phyloP scores from a whole-genome alignment of 2,113 vertebrate genomes.

The Sorex araneus region DNA sequence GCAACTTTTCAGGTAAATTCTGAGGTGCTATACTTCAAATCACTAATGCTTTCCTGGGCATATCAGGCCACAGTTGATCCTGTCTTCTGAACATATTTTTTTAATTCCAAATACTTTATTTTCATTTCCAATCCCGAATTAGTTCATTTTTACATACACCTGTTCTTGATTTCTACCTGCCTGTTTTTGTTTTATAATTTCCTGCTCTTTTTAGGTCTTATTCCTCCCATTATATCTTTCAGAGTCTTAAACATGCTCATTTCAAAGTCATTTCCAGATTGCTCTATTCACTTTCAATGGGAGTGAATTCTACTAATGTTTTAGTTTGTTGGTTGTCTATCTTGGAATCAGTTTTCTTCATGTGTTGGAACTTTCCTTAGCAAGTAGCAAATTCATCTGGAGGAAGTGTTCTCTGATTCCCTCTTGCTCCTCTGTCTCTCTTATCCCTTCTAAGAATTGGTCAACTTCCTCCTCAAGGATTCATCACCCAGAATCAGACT shows the following conservation, averaged over 20 bases:
- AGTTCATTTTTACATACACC: conserved; percentile 1
- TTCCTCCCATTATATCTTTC: conserved; percentile 44
- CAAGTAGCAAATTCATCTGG: neutral
- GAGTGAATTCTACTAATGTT: conserved; percentile 35
- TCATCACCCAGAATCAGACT: neutral
- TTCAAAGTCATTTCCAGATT: conserved; percentile 63
- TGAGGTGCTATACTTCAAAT: neutral
- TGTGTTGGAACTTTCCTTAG: neutral
- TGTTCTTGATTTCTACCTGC: conserved; percentile 66
- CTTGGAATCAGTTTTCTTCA: neutral
- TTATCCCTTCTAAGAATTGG: neutral
- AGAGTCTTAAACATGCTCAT: conserved; percentile 44
- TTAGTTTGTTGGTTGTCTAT: neutral
- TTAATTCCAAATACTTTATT: conserved; percentile 24
- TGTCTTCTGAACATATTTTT: neutral
- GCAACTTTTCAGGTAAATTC: neutral
- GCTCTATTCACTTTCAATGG: conserved; percentile 25
- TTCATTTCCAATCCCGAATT: conserved; percentile 26
- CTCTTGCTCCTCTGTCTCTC: neutral
- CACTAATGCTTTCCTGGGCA: neutral
- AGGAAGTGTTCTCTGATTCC: neutral
- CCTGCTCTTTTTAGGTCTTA: conserved; percentile 16
- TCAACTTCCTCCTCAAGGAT: neutral
- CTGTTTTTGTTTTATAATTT: conserved; percentile 62
- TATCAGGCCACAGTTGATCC: neutral